Base-by-base conservation (phyloP, 23 tunicate genomes). In the Clavelina lepadiformis region DNA sequence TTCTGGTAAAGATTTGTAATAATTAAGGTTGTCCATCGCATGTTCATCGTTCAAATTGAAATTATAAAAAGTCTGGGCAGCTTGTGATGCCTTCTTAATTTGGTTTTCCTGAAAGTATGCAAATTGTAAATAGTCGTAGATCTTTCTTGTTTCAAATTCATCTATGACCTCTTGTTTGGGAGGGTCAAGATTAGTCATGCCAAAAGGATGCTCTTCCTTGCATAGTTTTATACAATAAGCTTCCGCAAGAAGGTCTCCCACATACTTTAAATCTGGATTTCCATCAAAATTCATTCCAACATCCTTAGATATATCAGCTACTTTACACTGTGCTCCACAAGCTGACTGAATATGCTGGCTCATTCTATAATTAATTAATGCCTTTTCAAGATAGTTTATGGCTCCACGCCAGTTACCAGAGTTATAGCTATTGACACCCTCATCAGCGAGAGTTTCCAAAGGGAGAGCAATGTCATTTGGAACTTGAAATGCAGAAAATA, bases 161-260 rank as follows among this genome's bases (percentile, higher is more conserved):
- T 61, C 73, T 7, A 82, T 22, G 3, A 55, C 46, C 13, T 53
- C 35, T 63, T 70, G 37, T 22, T 51, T 57, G 2, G 84, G 84
- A 13, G 63, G 33, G 38, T 69, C 67, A 41, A 58, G 38, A 35
- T 34, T 31, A 21, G 35, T 31, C 0, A 19, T 37, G 0, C 78
- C 53, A 62, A 64, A 84, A 6, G 93, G 93, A 52, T 84, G 93
- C 67, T 84, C 93, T 41, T 84, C 93, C 45, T 60, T 76, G 60
- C 93, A 84, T 26, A 84, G 22, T 35, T 84, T 84, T 5, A 76
- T 38, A 56, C 93, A 84, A 70, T 69, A 63, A 2, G 79, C 83
- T 76, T 84, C 78, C 4, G 93, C 93, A 38, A 84, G 23, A 20
- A 84, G 15, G 46, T 84, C 65, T 21, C 83, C 93, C 24, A 60